These are phyloP conservation scores for Cryptocheilus praepositus DNA, from an alignment of 2,888 invertebrate species.

Conservation along the genomic window DNA sequence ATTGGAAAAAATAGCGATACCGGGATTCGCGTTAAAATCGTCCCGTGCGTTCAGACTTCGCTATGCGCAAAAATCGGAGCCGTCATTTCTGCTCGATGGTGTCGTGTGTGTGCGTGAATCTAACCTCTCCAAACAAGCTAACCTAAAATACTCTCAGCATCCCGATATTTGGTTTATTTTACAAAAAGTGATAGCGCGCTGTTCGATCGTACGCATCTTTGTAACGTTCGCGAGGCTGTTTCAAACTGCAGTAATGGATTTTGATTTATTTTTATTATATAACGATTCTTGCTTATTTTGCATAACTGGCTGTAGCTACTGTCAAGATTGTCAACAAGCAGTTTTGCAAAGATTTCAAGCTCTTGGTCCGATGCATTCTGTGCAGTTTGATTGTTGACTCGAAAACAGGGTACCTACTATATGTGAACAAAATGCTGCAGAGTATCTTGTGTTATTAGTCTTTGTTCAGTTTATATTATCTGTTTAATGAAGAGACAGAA, in stretches of 20 bases:
- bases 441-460: no score
- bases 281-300: conserved; percentile 23
- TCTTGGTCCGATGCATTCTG: no score
- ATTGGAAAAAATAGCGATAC: conserved; percentile 38
- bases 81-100: no score
- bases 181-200: conserved; percentile 31
- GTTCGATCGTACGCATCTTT: conserved; percentile 21
- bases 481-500: no score
- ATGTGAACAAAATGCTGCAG: no score
- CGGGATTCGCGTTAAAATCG: conserved; percentile 5
- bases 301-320: conserved; percentile 20
- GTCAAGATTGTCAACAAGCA: conserved; percentile 53
- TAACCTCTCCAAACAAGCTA: conserved; percentile 70
- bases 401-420: neutral
- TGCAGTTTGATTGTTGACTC: conserved; percentile 2
- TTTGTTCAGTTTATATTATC: no score
- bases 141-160: conserved; percentile 62
- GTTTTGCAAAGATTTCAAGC: neutral
- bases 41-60: neutral
- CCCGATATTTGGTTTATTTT: conserved; percentile 37
- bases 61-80: no score
- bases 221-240: conserved; percentile 20
- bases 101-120: conserved; percentile 29
- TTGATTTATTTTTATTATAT: conserved; percentile 31
- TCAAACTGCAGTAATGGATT: conserved; percentile 23